Percentiles rank a stretch among this genome's conserved stretches.
Evolutionary conservation across 2,113 vertebrate species (phyloP).

Genomic region (Osmerus mordax): DNA sequence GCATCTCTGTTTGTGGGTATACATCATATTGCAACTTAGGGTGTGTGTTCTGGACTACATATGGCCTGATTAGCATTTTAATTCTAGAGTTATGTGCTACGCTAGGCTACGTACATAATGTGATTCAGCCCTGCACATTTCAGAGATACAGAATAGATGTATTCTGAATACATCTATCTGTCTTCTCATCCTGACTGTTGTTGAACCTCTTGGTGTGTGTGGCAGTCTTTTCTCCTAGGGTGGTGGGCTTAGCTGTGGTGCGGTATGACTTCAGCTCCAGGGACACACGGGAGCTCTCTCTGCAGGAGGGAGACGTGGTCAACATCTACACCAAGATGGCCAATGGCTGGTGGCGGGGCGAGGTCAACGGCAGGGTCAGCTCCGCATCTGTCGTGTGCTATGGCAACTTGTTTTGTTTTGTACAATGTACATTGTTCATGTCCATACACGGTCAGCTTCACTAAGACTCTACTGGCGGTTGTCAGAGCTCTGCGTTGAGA

Average conservation of each 20-base stretch:
- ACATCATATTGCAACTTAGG: background rate
- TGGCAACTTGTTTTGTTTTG: background rate
- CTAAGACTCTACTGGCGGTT: background rate
- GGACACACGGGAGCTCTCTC: slow-evolving; percentile 85
- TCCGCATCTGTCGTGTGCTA: background rate
- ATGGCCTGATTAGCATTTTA: no score
- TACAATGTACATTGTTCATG: no score
- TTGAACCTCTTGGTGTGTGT: slow-evolving; percentile 10
- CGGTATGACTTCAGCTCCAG: slow-evolving; percentile 91
- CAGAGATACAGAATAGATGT: no score
- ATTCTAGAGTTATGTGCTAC: no score
- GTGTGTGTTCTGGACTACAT: no score
- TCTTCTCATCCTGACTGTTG: no score
- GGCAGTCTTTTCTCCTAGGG: slow-evolving; percentile 84
- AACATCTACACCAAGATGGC: slow-evolving; percentile 89
- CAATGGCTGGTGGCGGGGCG: slow-evolving; percentile 94
- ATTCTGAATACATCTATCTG: no score
- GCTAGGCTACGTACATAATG: no score
- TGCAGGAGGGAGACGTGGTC: slow-evolving; percentile 85
- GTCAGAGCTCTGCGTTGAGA: background rate
- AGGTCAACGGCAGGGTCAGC: slow-evolving; percentile 77
- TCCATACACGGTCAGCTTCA: no score
- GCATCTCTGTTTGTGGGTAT: slow-evolving; percentile 29
- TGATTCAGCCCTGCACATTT: no score
- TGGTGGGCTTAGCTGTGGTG: slow-evolving; percentile 85